Evolutionary conservation across 2,888 invertebrate species (phyloP).

Genomic region (Cheilosia grossa): DNA sequence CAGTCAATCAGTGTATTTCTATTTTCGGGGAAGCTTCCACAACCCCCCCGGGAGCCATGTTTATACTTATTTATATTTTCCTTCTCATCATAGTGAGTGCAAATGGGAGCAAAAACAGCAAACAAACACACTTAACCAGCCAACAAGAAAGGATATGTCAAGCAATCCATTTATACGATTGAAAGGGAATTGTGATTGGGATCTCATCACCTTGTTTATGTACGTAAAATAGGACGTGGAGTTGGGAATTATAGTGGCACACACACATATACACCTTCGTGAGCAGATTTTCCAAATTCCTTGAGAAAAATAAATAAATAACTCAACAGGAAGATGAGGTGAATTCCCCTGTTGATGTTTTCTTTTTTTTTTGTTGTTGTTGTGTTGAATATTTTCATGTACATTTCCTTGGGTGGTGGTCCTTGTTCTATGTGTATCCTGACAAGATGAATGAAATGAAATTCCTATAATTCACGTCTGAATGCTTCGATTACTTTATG

Average conservation of each 20-base stretch:
- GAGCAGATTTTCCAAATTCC: slow-evolving; percentile 56
- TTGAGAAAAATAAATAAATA: slow-evolving; percentile 49
- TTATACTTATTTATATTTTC: not conserved
- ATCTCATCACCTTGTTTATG: slow-evolving; percentile 56
- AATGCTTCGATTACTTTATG: slow-evolving; percentile 74
- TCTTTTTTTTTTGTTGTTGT: not conserved
- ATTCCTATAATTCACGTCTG: slow-evolving; percentile 73
- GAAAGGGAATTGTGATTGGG: slow-evolving; percentile 64
- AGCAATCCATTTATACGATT: slow-evolving; percentile 64
- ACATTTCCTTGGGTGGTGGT: slow-evolving; percentile 1
- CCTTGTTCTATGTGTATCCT: slow-evolving; percentile 45
- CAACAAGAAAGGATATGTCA: slow-evolving; percentile 46
- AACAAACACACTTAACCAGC: slow-evolving; percentile 42
- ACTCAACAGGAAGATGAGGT: slow-evolving; percentile 39
- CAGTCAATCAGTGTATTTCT: not conserved
- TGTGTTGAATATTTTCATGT: slow-evolving; percentile 28
- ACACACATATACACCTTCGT: slow-evolving; percentile 26
- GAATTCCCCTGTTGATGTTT: slow-evolving; percentile 23
- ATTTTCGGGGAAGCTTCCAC: slow-evolving; percentile 20
- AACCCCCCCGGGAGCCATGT: not conserved
- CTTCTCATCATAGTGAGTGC: slow-evolving; percentile 50
- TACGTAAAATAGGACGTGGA: not conserved
- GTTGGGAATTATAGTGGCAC: not conserved
- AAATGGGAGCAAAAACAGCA: slow-evolving; percentile 44
- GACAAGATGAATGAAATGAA: slow-evolving; percentile 68